These are phyloP conservation scores for Dryas iulia DNA, from an alignment of 1,140 invertebrate genomes.

Conservation along the genomic window DNA sequence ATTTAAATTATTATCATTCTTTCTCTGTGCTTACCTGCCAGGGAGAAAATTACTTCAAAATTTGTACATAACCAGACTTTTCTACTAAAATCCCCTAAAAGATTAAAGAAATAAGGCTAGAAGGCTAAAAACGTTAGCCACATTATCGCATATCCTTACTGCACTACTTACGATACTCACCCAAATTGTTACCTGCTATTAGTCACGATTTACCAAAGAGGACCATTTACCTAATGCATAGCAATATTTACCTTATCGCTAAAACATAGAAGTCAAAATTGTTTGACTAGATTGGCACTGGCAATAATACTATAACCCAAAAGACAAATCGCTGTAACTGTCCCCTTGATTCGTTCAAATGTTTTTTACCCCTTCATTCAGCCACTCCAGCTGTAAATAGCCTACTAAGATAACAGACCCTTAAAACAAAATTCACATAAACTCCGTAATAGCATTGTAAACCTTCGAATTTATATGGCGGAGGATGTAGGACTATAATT, in stretches of 20 bases:
- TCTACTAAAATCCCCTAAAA: too few relatives aligned
- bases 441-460: not conserved
- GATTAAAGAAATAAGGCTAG: not conserved
- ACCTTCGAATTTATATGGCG: too few relatives aligned
- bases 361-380: constrained; percentile 18
- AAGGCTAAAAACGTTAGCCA: not conserved
- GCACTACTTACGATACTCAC: not conserved
- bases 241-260: not conserved
- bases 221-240: not conserved
- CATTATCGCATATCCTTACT: not conserved
- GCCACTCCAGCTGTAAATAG: constrained; percentile 2
- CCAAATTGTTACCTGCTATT: constrained; percentile 13
- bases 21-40: too few relatives aligned
- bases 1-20: too few relatives aligned
- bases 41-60: too few relatives aligned
- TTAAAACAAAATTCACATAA: not conserved
- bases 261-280: not conserved
- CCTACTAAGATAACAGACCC: constrained; percentile 11
- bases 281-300: not conserved
- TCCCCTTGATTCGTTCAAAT: constrained; percentile 16
- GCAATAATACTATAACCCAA: constrained; percentile 13
- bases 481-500: too few relatives aligned
- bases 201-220: constrained; percentile 11
- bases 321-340: constrained; percentile 21
- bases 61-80: too few relatives aligned